Evolutionary conservation across 2,113 vertebrate species (phyloP).

Genomic region (Limanda limanda): DNA sequence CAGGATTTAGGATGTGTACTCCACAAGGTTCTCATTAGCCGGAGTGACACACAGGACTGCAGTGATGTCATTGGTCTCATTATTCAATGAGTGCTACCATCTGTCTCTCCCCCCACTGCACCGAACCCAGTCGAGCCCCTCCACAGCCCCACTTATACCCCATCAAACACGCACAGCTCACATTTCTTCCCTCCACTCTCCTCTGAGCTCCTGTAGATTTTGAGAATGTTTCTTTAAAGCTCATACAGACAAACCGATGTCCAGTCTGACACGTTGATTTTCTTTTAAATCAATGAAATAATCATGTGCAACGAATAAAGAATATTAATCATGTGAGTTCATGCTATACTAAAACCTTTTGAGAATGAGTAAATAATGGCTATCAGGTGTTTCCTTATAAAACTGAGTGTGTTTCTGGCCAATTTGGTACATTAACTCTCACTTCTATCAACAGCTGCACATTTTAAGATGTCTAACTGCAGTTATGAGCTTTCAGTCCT

Average conservation of each 20-base stretch:
- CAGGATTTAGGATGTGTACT: constrained; percentile 5
- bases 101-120: constrained; percentile 47
- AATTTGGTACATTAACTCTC: constrained; percentile 6
- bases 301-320: too few species aligned
- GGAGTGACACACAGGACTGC: constrained; percentile 63
- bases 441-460: constrained; percentile 22
- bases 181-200: not conserved
- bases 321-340: constrained; percentile 18
- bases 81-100: constrained; percentile 78
- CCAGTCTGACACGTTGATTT: not conserved
- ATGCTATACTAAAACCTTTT: constrained; percentile 24
- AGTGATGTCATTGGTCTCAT: constrained; percentile 76
- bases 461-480: not conserved
- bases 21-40: constrained; percentile 74
- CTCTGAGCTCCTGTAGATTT: constrained; percentile 50
- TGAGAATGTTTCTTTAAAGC: constrained; percentile 14
- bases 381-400: constrained; percentile 43
- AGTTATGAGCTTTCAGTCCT: not conserved
- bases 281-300: too few species aligned
- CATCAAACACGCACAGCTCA: not conserved
- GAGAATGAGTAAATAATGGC: constrained; percentile 42
- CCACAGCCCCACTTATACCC: not conserved
- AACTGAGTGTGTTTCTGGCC: constrained; percentile 12
- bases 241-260: not conserved
- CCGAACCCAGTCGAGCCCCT: constrained; percentile 3